Evolutionary conservation across 1,140 invertebrate genomes (phyloP).

Genomic region (Drosophila arawakana): DNA sequence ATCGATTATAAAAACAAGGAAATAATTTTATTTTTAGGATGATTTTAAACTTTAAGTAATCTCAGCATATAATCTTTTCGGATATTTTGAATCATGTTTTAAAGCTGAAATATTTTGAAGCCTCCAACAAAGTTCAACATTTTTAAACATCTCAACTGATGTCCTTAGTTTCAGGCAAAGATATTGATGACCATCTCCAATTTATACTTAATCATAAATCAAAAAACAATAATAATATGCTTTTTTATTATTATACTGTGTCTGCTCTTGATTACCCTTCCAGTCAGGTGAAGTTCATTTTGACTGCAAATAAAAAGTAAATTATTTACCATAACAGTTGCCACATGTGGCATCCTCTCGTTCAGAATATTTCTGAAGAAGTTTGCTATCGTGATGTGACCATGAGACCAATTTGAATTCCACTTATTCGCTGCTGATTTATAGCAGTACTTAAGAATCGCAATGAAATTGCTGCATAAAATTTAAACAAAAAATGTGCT

Average conservation of each 20-base stretch:
- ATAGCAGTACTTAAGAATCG: constrained; percentile 37
- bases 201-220: constrained; percentile 48
- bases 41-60: too few species aligned
- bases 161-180: constrained; percentile 9
- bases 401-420: constrained; percentile 52
- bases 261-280: constrained; percentile 19
- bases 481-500: constrained; percentile 20
- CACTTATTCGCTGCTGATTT: constrained; percentile 45
- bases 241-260: constrained; percentile 31
- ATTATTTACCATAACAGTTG: constrained; percentile 43
- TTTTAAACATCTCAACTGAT: too few species aligned
- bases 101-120: too few species aligned
- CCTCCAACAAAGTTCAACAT: too few species aligned
- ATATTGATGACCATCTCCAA: constrained; percentile 12
- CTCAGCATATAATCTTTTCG: too few species aligned
- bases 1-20: constrained; percentile 33
- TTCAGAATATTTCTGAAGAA: constrained; percentile 20
- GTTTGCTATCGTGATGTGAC: constrained; percentile 18
- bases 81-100: too few species aligned
- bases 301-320: constrained; percentile 49
- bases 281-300: constrained; percentile 42
- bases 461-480: constrained; percentile 24
- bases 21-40: constrained; percentile 10
- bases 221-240: constrained; percentile 50
- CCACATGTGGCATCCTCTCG: constrained; percentile 33